Evolutionary conservation across 2,888 invertebrate species (phyloP).

Genomic region (Pristionchus arcanus): DNA sequence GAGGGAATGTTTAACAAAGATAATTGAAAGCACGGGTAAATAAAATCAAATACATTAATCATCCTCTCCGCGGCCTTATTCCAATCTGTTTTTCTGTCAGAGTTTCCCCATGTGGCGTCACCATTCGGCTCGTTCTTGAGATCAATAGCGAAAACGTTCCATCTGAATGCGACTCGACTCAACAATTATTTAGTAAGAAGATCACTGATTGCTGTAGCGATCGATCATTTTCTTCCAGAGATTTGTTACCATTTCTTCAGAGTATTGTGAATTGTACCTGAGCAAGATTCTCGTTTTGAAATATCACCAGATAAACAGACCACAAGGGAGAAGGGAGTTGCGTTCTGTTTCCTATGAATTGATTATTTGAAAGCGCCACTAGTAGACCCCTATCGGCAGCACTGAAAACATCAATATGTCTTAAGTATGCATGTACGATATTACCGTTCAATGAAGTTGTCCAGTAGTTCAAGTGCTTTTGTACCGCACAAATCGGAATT

Average conservation of each 20-base stretch:
- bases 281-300: not conserved
- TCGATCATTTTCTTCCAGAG: not conserved
- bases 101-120: no score
- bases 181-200: no score
- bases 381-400: not conserved
- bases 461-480: not conserved
- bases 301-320: not conserved
- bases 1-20: no score
- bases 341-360: not conserved
- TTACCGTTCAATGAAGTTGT: not conserved
- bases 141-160: no score
- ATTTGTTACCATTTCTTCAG: not conserved
- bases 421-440: not conserved
- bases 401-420: not conserved
- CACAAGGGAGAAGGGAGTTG: not conserved
- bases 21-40: no score
- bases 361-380: not conserved
- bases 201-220: no score
- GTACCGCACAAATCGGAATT: not conserved
- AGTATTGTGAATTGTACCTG: not conserved
- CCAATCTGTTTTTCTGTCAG: no score
- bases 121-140: no score
- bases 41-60: no score
- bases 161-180: no score
- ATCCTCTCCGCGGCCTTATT: no score